Evolutionary conservation across 2,797 vertebrate genomes (phyloP).

Genomic region (Coluber constrictor): DNA sequence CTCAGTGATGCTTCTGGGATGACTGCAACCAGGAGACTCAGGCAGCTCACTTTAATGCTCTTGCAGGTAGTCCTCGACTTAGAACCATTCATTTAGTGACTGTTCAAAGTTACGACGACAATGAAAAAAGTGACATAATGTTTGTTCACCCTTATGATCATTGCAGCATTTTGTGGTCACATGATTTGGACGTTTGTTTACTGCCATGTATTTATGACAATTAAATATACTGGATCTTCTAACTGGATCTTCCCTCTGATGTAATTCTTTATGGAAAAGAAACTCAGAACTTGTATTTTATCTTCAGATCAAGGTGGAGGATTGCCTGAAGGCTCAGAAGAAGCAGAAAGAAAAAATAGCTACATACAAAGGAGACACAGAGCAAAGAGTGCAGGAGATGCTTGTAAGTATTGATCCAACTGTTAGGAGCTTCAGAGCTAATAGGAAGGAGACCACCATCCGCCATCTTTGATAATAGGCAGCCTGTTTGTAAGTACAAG

Average conservation of each 20-base stretch:
- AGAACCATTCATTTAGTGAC: too few relatives aligned
- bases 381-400: not conserved
- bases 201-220: not conserved
- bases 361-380: not conserved
- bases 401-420: not conserved
- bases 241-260: not conserved
- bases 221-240: not conserved
- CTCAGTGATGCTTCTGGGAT: too few relatives aligned
- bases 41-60: not conserved
- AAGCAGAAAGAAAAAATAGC: not conserved
- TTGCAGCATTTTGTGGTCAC: not conserved
- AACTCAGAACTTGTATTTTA: not conserved
- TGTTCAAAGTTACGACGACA: accelerated
- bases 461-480: not conserved
- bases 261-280: not conserved
- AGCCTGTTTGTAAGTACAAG: not conserved
- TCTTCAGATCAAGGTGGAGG: not conserved
- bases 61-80: not conserved
- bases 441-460: not conserved
- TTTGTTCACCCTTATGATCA: too few relatives aligned
- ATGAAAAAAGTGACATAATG: too few relatives aligned
- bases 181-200: accelerated
- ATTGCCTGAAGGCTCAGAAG: not conserved
- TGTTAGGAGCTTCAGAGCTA: not conserved
- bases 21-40: too few relatives aligned